These are phyloP conservation scores for Drosophila robusta DNA, from an alignment of 2,888 invertebrate genomes.

Conservation along the genomic window DNA sequence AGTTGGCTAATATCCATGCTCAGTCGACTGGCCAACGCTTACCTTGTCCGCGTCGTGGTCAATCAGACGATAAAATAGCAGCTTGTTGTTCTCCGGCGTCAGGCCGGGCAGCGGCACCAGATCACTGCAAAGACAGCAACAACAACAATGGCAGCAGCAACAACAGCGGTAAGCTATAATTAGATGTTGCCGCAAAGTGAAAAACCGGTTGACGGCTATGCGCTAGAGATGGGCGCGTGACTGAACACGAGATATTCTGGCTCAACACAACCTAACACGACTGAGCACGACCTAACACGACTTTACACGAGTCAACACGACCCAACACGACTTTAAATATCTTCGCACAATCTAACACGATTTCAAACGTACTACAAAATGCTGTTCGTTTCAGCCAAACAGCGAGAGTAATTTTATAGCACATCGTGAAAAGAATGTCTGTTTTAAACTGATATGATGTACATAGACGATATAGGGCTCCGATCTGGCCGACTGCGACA, in stretches of 20 bases:
- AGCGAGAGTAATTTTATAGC: not conserved
- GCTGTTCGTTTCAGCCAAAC: not conserved
- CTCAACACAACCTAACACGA: not conserved
- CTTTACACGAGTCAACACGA: not conserved
- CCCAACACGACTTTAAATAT: not conserved
- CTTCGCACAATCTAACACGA: not conserved
- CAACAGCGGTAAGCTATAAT: constrained; percentile 12
- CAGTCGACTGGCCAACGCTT: constrained; percentile 19
- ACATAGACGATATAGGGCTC: too few species aligned
- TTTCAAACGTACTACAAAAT: not conserved
- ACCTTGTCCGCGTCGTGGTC: constrained; percentile 87
- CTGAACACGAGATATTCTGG: not conserved
- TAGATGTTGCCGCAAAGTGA: constrained; percentile 26
- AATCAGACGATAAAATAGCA: constrained; percentile 88
- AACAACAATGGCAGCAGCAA: constrained; percentile 43
- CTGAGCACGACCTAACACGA: not conserved
- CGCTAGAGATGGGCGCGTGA: constrained; percentile 11
- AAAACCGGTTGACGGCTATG: constrained; percentile 26
- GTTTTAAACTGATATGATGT: not conserved
- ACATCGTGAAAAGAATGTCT: too few species aligned
- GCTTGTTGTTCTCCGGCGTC: constrained; percentile 89
- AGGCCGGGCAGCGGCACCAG: constrained; percentile 89
- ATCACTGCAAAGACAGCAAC: constrained; percentile 86
- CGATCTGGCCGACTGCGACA: too few species aligned
- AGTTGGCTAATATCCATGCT: not conserved